A percentile compares a stretch with the other conserved stretches of the same genome.
Conservation (phyloP, 2,113 vertebrate species). For the Azemiops feae region DNA sequence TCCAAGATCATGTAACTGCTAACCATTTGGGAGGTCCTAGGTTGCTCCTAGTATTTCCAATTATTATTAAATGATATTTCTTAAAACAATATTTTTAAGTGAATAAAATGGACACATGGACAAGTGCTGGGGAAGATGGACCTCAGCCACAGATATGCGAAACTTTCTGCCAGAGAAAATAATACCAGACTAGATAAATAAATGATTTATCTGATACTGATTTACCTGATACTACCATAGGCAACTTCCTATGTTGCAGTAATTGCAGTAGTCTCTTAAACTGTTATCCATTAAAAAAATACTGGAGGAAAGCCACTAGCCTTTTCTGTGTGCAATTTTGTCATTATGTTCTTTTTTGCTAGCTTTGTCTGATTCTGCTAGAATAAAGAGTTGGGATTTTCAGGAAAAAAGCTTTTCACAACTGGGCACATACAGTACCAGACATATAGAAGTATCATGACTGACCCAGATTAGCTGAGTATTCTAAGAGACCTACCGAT, state of each 20-base stretch:
- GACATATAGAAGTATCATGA: background rate
- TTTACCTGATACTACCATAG: background rate
- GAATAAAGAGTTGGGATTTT: background rate
- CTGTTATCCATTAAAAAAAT: background rate
- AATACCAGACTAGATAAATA: background rate
- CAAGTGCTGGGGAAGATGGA: background rate
- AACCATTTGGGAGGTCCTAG: background rate
- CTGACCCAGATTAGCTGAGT: background rate
- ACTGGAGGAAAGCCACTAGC: background rate
- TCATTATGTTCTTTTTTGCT: background rate
- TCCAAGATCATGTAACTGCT: background rate
- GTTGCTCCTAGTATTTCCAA: background rate
- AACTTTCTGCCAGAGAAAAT: background rate
- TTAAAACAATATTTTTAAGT: background rate
- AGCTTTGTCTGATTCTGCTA: background rate
- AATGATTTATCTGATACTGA: background rate
- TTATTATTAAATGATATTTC: background rate
- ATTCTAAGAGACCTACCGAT: conserved; percentile 77
- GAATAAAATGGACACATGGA: background rate
- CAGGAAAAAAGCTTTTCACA: background rate
- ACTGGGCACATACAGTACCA: background rate
- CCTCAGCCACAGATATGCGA: background rate
- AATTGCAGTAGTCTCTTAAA: background rate
- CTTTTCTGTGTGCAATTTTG: background rate
- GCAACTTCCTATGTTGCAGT: background rate